Percentiles rank a stretch among this genome's conserved stretches.
These are phyloP conservation scores for Marisa cornuarietis DNA, from an alignment of 1,140 invertebrate genomes.

Conservation along the genomic window DNA sequence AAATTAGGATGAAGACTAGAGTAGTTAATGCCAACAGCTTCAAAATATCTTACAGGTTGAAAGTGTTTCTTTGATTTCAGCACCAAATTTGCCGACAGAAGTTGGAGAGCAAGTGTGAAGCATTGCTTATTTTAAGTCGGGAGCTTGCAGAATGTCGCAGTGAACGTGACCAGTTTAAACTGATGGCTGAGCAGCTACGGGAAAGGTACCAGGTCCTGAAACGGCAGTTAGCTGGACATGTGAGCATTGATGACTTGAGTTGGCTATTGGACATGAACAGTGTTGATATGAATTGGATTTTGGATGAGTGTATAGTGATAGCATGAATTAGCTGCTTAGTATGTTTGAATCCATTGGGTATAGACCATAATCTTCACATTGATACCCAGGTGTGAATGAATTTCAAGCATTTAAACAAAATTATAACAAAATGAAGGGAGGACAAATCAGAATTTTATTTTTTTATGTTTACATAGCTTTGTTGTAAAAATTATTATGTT, in stretches of 20 bases:
- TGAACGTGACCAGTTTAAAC: slow-evolving; percentile 83
- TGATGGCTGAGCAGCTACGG: slow-evolving; percentile 82
- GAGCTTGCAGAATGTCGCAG: slow-evolving; percentile 81
- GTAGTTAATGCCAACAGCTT: no score
- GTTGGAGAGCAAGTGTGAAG: slow-evolving; percentile 83
- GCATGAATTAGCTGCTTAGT: not conserved
- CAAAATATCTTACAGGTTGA: no score
- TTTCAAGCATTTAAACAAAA: no score
- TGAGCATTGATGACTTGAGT: slow-evolving; percentile 33
- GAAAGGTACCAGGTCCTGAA: slow-evolving; percentile 70
- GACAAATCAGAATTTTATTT: no score
- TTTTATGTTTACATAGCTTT: no score
- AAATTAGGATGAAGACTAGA: no score
- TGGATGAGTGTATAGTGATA: not conserved
- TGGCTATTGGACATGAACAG: not conserved
- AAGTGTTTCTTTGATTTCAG: slow-evolving; percentile 38
- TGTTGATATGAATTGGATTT: not conserved
- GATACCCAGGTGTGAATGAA: no score
- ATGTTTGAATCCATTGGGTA: no score
- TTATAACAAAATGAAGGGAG: no score
- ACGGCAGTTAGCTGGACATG: slow-evolving; percentile 60
- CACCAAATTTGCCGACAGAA: slow-evolving; percentile 69
- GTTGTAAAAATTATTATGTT: no score
- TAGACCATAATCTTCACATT: no score
- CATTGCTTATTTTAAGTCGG: slow-evolving; percentile 78